Evolutionary conservation across 2,113 vertebrate genomes (phyloP), one percentile per base, ranked within the genome.

Genomic region (Cercopithecus mona): DNA sequence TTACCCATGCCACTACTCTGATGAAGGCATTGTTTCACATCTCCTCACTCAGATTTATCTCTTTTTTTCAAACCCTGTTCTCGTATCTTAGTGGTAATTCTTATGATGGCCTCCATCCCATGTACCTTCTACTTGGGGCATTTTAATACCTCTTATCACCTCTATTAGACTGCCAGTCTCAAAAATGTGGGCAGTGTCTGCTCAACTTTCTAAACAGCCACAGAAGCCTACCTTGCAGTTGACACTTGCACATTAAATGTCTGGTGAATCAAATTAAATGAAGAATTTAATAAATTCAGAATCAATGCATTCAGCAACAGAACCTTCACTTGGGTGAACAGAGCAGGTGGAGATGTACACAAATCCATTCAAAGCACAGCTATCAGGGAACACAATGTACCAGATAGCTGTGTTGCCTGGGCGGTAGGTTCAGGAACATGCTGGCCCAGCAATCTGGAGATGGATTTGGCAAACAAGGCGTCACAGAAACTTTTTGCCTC

Each of bases 381-480:
- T 94, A 79, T 61, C 38, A 40, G 68, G 81, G 84, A 95, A 96
- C 66, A 86, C 66, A 76, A 0, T n/a, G 61, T 86, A 94, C 93
- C 76, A 94, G 87, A 92, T 92, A 96, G 93, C 76, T 97, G 90
- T 92, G 27, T 55, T 82, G 94, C 84, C 66, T 9, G 16, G 50
- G 66, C 13, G 32, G 72, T 68, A 94, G 72, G 83, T 88, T 96
- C 84, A 94, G 87, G 79, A 96, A 96, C 79, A 92, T 90, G 72
- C 70, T 76, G 13, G 20, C 80, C 84, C 79, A 93, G 88, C 79
- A 97, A 88, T 81, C 93, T 97, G 95, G 97, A 96, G 97, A 57
- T 90, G 45, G 78, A 45, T 93, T 92, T 96, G 64, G 88, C 72
- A 96, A 89, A 73, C 5, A 40, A 57, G 5, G 2, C 27, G 40